Percentiles rank a stretch among this genome's conserved stretches.
phyloP scores from a whole-genome alignment of 2,888 invertebrate genomes.

The Phengaris arion region DNA sequence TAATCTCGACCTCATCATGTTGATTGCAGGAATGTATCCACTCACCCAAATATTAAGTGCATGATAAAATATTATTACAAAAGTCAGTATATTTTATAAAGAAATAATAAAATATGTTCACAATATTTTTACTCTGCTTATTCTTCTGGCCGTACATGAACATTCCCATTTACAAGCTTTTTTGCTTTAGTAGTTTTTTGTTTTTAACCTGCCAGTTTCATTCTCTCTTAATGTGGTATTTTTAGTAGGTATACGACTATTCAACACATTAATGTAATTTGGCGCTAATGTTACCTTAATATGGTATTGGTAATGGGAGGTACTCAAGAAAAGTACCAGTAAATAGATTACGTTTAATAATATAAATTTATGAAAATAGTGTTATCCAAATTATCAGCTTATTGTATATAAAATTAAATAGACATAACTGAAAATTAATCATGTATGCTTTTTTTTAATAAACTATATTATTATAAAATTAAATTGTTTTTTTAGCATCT shows the following conservation, averaged over 20 bases:
- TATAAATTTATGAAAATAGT: constrained; percentile 36
- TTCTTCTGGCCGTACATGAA: constrained; percentile 1
- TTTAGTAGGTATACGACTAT: constrained; percentile 9
- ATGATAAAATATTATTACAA: background rate
- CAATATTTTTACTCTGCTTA: background rate
- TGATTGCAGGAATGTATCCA: no score
- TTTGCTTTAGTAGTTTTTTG: background rate
- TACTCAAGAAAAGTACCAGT: constrained; percentile 58
- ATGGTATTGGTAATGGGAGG: constrained; percentile 36
- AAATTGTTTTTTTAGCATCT: no score
- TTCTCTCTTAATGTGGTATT: background rate
- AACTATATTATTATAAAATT: constrained; percentile 35
- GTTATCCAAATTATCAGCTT: constrained; percentile 27
- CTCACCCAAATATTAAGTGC: background rate
- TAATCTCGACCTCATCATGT: no score
- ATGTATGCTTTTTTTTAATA: constrained; percentile 50
- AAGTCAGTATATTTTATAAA: background rate
- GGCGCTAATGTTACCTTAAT: constrained; percentile 78
- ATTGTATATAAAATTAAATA: constrained; percentile 32
- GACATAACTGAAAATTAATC: constrained; percentile 34
- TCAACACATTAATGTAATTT: constrained; percentile 42
- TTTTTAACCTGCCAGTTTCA: background rate
- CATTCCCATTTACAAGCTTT: background rate
- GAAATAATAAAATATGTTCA: background rate
- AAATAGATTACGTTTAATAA: constrained; percentile 44